Evolutionary conservation across 1,140 invertebrate genomes (phyloP).

Genomic region (Zaprionus kolodkinae): DNA sequence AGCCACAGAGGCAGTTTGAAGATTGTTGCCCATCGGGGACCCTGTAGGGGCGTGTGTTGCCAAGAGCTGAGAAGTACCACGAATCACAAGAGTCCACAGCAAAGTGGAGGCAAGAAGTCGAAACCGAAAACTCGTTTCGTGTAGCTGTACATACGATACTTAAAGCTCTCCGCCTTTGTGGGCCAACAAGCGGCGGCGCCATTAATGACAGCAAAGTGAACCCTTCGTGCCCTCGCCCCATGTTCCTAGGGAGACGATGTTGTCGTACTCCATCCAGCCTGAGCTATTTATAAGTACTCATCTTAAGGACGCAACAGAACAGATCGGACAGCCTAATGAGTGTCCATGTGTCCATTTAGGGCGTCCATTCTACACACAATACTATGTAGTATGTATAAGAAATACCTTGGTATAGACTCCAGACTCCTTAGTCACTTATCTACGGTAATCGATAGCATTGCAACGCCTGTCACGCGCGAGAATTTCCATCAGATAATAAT

Average conservation of each 20-base stretch:
- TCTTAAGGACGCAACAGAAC: neutral
- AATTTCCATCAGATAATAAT: conserved; percentile 67
- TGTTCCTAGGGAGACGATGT: neutral
- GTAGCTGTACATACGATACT: conserved; percentile 40
- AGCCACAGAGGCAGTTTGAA: conserved; percentile 29
- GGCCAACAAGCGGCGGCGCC: conserved; percentile 69
- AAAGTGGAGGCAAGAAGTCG: conserved; percentile 19
- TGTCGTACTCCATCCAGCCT: conserved; percentile 40
- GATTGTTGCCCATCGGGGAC: conserved; percentile 38
- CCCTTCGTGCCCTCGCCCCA: neutral
- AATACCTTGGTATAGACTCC: no score
- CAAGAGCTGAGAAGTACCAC: conserved; percentile 24
- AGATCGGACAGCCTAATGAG: conserved; percentile 50
- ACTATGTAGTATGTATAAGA: no score
- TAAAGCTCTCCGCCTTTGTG: conserved; percentile 50
- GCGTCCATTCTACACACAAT: conserved; percentile 68
- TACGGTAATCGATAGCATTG: conserved; percentile 70
- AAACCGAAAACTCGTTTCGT: conserved; percentile 46
- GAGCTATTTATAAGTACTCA: conserved; percentile 64
- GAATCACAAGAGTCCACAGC: conserved; percentile 12
- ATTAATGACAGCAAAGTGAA: conserved; percentile 67
- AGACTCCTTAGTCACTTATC: conserved; percentile 27
- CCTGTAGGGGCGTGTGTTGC: conserved; percentile 47
- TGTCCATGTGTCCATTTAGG: conserved; percentile 69
- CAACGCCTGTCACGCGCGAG: conserved; percentile 75